These are phyloP conservation scores for Alcis repandata DNA, from an alignment of 2,888 invertebrate genomes.

Conservation along the genomic window DNA sequence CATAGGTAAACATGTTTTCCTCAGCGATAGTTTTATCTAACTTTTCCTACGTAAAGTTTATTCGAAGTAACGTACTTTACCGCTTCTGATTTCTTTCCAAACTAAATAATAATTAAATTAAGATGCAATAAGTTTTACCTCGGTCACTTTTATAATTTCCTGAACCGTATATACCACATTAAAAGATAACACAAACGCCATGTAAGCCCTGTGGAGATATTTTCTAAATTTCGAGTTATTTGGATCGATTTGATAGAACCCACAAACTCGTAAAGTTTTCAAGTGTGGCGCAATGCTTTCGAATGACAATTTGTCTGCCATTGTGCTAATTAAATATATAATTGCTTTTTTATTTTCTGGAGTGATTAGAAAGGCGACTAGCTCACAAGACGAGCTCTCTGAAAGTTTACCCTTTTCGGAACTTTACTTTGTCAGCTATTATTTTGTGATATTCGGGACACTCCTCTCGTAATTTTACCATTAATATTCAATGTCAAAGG, in stretches of 20 bases:
- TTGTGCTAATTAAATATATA: constrained; percentile 12
- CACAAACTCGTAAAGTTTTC: constrained; percentile 53
- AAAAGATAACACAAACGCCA: constrained; percentile 53
- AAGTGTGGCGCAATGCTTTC: constrained; percentile 59
- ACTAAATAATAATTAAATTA: too few species aligned
- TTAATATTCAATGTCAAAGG: constrained; percentile 5
- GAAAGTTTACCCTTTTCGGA: neutral
- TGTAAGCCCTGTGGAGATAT: constrained; percentile 58
- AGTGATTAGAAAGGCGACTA: neutral
- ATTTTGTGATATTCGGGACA: neutral
- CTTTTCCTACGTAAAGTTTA: too few species aligned
- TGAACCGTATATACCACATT: constrained; percentile 59
- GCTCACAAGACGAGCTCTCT: neutral
- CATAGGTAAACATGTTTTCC: too few species aligned
- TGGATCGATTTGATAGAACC: constrained; percentile 59
- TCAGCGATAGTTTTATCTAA: too few species aligned
- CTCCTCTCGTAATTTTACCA: neutral
- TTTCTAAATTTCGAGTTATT: constrained; percentile 48
- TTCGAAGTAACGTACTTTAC: too few species aligned
- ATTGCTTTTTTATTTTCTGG: neutral
- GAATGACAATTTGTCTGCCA: constrained; percentile 54
- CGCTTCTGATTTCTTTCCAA: too few species aligned
- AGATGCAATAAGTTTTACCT: constrained; percentile 51
- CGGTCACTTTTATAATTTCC: constrained; percentile 61
- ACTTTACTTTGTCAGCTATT: neutral